Base-by-base conservation (phyloP, 2,888 invertebrate species). In the Trissoscelio sp. region DNA sequence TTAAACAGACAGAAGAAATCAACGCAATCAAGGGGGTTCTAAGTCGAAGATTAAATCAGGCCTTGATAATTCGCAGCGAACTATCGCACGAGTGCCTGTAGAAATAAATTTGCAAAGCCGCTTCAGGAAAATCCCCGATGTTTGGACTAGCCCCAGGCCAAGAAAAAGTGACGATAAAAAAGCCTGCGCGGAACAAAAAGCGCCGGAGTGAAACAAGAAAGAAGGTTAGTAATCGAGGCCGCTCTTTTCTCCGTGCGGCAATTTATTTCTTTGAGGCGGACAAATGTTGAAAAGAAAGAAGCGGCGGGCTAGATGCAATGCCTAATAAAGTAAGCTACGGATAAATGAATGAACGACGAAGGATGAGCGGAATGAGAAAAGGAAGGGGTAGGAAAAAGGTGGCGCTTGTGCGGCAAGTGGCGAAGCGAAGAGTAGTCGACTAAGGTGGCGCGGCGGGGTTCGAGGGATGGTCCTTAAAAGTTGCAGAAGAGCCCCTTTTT, bases 401-500 rank as follows among this genome's bases (percentile, higher is more conserved):
- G 57, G 60, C 37, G 58, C 67, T 60, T 16, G 42, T 64, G 64
- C 44, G 28, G 51, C 31, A 64, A 70, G 48, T 58, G 37, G 64
- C 28, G 22, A 62, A 18, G 64, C 74, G 53, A 79, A 67, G 64
- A 78, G 60, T 64, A 81, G 84, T 79, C 84, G 82, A 84, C 78
- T 69, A 82, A 73, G 75, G 70, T 62, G 69, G 60, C 60, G 62
- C 58, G 77, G 72, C 83, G 86, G 85, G 82, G 87, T 86, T 81
- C 86, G 87, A 87, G 87, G 87, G 87, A 88, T 86, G 87, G 88
- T 88, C 90, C 91, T 91, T 91, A 90, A 88, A 89, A 89, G 89
- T 89, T 88, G 79, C 85, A 87, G 85, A 85, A 87, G 87, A 87
- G 85, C 86, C 78, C 84, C 83, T 80, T 73, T 80, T 84, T 83